Evolutionary conservation across 2,797 vertebrate species (phyloP).

Genomic region (Rhyacichthys aspro): DNA sequence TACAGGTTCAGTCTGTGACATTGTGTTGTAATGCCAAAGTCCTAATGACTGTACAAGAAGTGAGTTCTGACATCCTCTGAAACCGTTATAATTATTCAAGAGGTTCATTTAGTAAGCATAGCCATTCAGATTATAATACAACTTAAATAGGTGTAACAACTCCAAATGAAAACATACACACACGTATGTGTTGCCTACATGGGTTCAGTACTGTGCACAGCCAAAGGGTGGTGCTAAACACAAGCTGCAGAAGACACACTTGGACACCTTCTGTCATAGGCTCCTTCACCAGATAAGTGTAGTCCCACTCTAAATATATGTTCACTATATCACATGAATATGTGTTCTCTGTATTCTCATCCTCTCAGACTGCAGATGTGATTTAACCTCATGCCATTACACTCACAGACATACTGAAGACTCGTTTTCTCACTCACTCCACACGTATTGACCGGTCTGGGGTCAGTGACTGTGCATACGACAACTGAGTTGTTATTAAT

Average conservation of each 20-base stretch:
- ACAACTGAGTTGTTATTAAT: conserved; percentile 80
- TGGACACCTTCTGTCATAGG: conserved; percentile 11
- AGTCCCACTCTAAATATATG: conserved; percentile 18
- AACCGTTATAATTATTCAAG: too few species aligned
- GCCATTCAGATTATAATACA: too few species aligned
- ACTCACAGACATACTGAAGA: conserved; percentile 17
- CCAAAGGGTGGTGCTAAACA: conserved; percentile 76
- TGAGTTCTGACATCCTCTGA: too few species aligned
- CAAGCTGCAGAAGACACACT: conserved; percentile 56
- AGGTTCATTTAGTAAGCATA: too few species aligned
- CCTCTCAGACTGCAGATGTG: conserved; percentile 8
- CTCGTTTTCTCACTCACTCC: conserved; percentile 44
- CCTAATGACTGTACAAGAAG: too few species aligned
- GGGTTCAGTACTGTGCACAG: conserved; percentile 49
- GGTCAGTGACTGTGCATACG: conserved; percentile 75
- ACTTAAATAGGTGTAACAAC: conserved; percentile 5
- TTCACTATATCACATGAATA: conserved; percentile 11
- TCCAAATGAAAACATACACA: conserved; percentile 24
- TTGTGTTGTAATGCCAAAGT: too few species aligned
- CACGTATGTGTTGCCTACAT: too few species aligned
- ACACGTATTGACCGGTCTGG: conserved; percentile 71
- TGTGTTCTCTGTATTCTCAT: conserved; percentile 9
- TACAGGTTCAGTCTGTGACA: too few species aligned
- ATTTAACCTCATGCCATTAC: conserved; percentile 28
- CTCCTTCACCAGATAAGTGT: conserved; percentile 8